These are phyloP conservation scores for Botrylloides violaceus DNA, from an alignment of 23 tunicate species.

Conservation along the genomic window DNA sequence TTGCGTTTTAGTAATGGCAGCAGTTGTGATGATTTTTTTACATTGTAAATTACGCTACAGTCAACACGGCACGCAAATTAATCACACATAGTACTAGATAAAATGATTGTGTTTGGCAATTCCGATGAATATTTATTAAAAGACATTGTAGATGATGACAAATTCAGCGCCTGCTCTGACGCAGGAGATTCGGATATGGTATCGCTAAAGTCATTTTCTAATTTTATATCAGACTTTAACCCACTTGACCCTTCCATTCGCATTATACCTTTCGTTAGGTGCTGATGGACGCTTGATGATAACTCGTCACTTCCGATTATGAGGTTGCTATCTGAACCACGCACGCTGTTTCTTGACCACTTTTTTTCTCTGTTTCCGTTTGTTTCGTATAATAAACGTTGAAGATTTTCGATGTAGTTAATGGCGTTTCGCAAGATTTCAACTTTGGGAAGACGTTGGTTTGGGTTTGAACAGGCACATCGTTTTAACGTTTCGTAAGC, in stretches of 20 bases:
- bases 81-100: no score
- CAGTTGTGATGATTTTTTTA: no score
- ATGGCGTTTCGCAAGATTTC: constrained; percentile 91
- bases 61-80: no score
- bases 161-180: background rate
- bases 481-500: constrained; percentile 93
- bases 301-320: no score
- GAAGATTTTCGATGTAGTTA: constrained; percentile 74
- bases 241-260: no score
- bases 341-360: background rate
- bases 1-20: no score
- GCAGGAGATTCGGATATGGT: background rate
- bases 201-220: background rate
- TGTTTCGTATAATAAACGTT: constrained; percentile 76
- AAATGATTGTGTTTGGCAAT: background rate
- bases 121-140: background rate
- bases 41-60: no score
- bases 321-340: no score
- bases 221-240: background rate
- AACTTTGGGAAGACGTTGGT: constrained; percentile 93
- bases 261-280: no score
- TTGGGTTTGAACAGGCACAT: constrained; percentile 87
- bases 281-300: no score
- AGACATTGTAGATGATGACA: background rate
- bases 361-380: constrained; percentile 6